Evolutionary conservation across 2,888 invertebrate genomes (phyloP).

Genomic region (Thereva nobilitata): DNA sequence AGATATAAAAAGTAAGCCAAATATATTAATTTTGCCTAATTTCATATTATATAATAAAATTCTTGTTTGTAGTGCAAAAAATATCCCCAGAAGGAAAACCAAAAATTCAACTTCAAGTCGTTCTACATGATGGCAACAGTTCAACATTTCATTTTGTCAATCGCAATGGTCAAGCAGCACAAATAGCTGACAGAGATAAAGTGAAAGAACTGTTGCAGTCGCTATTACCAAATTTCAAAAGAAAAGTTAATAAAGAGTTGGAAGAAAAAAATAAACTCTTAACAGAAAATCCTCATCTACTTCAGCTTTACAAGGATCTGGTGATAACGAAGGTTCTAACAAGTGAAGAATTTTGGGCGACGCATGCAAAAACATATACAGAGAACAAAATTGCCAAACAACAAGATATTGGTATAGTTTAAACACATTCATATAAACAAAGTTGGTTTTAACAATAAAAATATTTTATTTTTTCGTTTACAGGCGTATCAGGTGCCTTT

Average conservation of each 20-base stretch:
- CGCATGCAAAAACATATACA: slow-evolving; percentile 80
- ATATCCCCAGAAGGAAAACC: slow-evolving; percentile 96
- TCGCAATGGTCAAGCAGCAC: slow-evolving; percentile 77
- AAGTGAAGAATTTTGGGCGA: slow-evolving; percentile 97
- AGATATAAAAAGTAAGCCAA: slow-evolving; percentile 87
- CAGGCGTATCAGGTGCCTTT: slow-evolving; percentile 74
- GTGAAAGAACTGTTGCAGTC: slow-evolving; percentile 91
- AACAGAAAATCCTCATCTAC: slow-evolving; percentile 85
- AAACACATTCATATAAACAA: slow-evolving; percentile 7
- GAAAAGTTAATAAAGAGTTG: slow-evolving; percentile 86
- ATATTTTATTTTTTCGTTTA: slow-evolving; percentile 7
- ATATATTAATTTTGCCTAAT: not conserved
- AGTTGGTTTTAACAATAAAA: not conserved
- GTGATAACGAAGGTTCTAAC: slow-evolving; percentile 95
- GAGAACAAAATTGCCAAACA: slow-evolving; percentile 71
- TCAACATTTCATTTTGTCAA: slow-evolving; percentile 98
- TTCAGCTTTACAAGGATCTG: slow-evolving; percentile 94
- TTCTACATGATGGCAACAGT: slow-evolving; percentile 89
- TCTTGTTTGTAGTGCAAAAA: slow-evolving; percentile 79
- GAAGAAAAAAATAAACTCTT: slow-evolving; percentile 90
- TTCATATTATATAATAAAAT: not conserved
- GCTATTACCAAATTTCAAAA: slow-evolving; percentile 89
- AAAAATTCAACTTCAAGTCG: slow-evolving; percentile 97
- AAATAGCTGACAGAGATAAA: slow-evolving; percentile 87
- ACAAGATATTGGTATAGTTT: slow-evolving; percentile 79